Evolutionary conservation across 2,113 vertebrate species (phyloP).

Genomic region (Brienomyrus longianalis): DNA sequence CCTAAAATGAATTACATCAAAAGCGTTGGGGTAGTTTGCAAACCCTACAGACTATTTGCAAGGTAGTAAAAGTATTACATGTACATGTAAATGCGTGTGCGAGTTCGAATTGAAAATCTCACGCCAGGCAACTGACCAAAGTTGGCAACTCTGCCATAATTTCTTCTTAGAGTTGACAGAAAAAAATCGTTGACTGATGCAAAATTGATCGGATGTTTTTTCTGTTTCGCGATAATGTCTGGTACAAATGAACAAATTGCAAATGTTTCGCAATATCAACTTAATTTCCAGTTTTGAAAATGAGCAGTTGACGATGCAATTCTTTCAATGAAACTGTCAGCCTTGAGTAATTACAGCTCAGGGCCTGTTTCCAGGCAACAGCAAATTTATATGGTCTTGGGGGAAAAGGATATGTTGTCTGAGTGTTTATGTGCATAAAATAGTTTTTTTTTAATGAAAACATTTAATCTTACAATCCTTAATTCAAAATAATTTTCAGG

Average conservation of each 20-base stretch:
- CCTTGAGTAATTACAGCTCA: neutral
- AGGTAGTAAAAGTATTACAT: neutral
- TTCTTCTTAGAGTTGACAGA: neutral
- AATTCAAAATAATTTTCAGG: neutral
- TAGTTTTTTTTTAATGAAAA: neutral
- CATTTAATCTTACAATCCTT: neutral
- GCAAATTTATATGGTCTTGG: neutral
- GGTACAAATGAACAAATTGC: neutral
- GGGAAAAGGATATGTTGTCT: neutral
- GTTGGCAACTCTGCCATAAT: neutral
- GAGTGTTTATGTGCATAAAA: neutral
- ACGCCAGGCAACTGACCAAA: neutral
- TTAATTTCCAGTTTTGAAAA: neutral
- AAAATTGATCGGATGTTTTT: neutral
- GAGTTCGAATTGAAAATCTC: neutral
- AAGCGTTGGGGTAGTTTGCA: neutral
- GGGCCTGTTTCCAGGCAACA: slow-evolving; percentile 10
- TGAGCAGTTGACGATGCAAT: neutral
- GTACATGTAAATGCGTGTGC: neutral
- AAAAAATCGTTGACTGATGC: neutral
- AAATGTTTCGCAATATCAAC: neutral
- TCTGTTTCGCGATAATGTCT: neutral
- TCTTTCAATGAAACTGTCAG: neutral
- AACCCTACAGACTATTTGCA: neutral
- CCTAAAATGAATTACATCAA: neutral